Conservation (phyloP, 2,113 vertebrate species). For the Ageneiosus marmoratus region DNA sequence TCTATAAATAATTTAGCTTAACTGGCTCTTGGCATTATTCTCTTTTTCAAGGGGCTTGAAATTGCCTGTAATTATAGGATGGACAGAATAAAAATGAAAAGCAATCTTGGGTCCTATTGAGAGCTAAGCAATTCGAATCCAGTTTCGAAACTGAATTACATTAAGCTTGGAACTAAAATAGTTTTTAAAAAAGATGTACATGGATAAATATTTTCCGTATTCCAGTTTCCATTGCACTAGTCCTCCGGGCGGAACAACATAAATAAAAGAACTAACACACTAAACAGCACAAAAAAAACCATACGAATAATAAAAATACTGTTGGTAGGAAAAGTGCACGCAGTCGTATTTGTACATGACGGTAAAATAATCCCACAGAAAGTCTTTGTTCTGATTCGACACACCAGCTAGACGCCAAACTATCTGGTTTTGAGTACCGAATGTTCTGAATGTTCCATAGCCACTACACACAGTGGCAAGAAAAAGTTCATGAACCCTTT, state of each 20-base stretch:
- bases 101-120: not conserved
- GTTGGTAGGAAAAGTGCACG: slow-evolving; percentile 84
- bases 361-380: slow-evolving; percentile 13
- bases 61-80: slow-evolving; percentile 29
- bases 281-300: slow-evolving; percentile 50
- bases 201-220: slow-evolving; percentile 64
- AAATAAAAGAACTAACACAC: slow-evolving; percentile 68
- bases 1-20: slow-evolving; percentile 33
- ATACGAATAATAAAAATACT: slow-evolving; percentile 65
- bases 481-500: too few relatives aligned
- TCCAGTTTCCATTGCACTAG: slow-evolving; percentile 76
- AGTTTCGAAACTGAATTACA: slow-evolving; percentile 28
- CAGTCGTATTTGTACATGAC: slow-evolving; percentile 59
- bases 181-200: slow-evolving; percentile 33
- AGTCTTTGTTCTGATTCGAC: not conserved
- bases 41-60: slow-evolving; percentile 17
- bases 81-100: slow-evolving; percentile 48
- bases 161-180: slow-evolving; percentile 1
- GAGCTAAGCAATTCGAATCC: slow-evolving; percentile 30
- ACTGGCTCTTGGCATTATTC: slow-evolving; percentile 35
- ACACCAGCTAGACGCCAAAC: not conserved
- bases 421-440: too few relatives aligned
- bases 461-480: not conserved
- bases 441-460: not conserved
- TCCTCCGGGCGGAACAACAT: slow-evolving; percentile 76